Conservation (phyloP, 1,140 invertebrate species). For the Dendrolimus kikuchii region DNA sequence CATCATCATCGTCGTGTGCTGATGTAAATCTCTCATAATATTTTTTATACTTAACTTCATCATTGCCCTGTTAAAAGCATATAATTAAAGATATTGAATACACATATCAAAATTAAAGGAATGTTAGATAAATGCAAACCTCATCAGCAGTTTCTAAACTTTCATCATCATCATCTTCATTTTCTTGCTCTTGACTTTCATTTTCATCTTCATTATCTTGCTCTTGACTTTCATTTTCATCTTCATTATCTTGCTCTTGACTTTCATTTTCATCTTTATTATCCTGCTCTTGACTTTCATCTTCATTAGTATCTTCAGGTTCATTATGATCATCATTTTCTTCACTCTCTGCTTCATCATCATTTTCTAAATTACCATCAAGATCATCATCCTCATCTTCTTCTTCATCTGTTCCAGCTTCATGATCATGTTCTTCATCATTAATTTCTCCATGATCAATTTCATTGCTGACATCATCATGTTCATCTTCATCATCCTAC, state of each 20-base stretch:
- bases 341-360: constrained; percentile 29
- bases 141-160: no score
- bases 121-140: no score
- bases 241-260: constrained; percentile 19
- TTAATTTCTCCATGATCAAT: constrained; percentile 40
- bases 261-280: constrained; percentile 12
- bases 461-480: constrained; percentile 34
- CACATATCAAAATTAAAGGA: no score
- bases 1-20: constrained; percentile 24
- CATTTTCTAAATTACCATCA: constrained; percentile 24
- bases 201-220: constrained; percentile 28
- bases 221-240: constrained; percentile 42
- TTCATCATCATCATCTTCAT: constrained; percentile 32
- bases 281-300: constrained; percentile 17
- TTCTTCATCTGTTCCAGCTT: constrained; percentile 31
- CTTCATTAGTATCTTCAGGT: constrained; percentile 18
- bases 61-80: no score
- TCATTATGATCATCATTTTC: constrained; percentile 28
- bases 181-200: constrained; percentile 30
- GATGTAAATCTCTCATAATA: neutral
- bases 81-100: no score
- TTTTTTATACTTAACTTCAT: no score
- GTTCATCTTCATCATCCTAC: constrained; percentile 12
- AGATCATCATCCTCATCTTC: constrained; percentile 36
- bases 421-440: constrained; percentile 47